A percentile compares a stretch with the other conserved stretches of the same genome.
phyloP scores from a whole-genome alignment of 2,113 vertebrate species.

The Colinus virginianus region DNA sequence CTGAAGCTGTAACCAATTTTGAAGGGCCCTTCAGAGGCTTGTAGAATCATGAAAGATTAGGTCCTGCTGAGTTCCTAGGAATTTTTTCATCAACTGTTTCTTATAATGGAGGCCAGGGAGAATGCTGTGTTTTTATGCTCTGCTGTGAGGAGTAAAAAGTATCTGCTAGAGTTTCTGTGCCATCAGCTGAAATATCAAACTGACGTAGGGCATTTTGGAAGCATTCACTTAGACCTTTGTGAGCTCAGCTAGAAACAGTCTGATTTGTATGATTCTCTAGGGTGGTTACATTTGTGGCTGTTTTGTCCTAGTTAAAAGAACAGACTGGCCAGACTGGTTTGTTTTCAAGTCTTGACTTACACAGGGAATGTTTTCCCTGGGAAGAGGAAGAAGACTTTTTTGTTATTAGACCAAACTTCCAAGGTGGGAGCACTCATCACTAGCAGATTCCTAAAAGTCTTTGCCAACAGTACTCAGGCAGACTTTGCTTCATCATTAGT shows the following conservation, averaged over 20 bases:
- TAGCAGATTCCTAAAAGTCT: neutral
- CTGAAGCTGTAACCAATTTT: conserved; percentile 24
- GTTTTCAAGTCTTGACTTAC: neutral
- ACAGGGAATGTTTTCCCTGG: neutral
- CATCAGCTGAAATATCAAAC: conserved; percentile 2
- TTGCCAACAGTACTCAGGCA: neutral
- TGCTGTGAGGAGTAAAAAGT: conserved; percentile 1
- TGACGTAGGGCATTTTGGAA: neutral
- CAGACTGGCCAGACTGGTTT: neutral
- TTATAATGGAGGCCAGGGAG: neutral
- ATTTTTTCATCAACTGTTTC: conserved; percentile 41
- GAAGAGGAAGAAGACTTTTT: neutral
- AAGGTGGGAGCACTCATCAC: neutral
- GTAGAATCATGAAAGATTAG: conserved; percentile 31
- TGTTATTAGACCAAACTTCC: neutral
- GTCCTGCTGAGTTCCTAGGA: conserved; percentile 36
- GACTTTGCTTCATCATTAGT: neutral
- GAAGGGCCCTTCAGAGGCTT: conserved; percentile 39
- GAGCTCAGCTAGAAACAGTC: neutral
- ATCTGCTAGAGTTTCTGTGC: conserved; percentile 11
- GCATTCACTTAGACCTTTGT: neutral
- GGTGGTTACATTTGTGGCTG: neutral
- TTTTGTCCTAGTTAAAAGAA: neutral
- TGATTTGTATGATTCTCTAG: neutral
- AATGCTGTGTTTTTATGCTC: neutral